Base-by-base conservation (phyloP, 2,888 invertebrate genomes). In the Euplexia lucipara region DNA sequence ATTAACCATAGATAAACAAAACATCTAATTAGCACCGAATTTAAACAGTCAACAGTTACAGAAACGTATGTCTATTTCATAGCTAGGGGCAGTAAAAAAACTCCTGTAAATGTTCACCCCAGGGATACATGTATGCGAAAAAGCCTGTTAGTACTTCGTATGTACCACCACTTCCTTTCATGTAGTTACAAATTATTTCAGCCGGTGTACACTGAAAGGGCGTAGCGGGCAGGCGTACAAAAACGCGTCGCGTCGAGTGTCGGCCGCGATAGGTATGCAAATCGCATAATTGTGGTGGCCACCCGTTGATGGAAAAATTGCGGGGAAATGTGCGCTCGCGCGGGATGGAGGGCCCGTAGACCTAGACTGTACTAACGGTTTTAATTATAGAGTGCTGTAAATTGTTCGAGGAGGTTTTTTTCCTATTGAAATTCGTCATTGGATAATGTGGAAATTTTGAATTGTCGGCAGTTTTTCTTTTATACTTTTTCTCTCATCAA, bases 241-340 rank as follows among this genome's bases (percentile, higher is more conserved):
- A 74, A 79, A 78, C 64, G 59, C 74, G 80, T 69, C 69, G 68
- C 52, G 61, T 35, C 69, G 77, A 68, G 71, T 62, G 83, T 78
- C 76, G 81, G 81, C 83, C 75, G 79, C 81, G 89, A 87, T 86
- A 84, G 83, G 78, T 85, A 91, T 90, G 91, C 90, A 91, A 91
- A 91, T 91, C 85, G 81, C 81, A 86, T 91, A 90, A 91, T 90
- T 90, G 90, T 83, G 86, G 82, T 76, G 71, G 72, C 72, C 73
- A 69, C 70, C 72, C 70, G 77, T 61, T 75, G 68, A 81, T 78
- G 75, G 75, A 78, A 81, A 78, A 79, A 76, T 70, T 79, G 69
- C 62, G 61, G 78, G 47, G 68, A 81, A 86, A 69, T 44, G 82
- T 70, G 72, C 76, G 66, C 65, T 65, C 65, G 69, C 72, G 69